Evolutionary conservation across 2,888 invertebrate species (phyloP).

Genomic region (Cephalotes varians): DNA sequence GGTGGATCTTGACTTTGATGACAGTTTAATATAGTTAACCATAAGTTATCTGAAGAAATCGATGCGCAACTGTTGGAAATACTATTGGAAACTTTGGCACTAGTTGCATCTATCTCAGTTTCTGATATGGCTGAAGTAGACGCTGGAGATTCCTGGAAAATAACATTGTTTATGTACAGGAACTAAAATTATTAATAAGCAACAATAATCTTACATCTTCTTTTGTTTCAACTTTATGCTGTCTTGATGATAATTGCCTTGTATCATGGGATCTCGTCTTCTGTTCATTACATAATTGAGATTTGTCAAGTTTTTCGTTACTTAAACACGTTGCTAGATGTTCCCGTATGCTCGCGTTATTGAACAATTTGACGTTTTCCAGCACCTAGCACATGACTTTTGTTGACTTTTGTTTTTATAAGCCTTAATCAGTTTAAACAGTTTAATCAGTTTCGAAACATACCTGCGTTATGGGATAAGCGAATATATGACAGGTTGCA

Average conservation of each 20-base stretch:
- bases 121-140: conserved; percentile 51
- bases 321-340: conserved; percentile 86
- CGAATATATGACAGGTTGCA: conserved; percentile 90
- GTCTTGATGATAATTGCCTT: conserved; percentile 79
- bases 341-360: conserved; percentile 87
- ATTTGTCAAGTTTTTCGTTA: conserved; percentile 68
- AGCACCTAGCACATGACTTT: conserved; percentile 80
- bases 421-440: no score
- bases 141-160: conserved; percentile 54
- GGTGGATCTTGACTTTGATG: conserved; percentile 91
- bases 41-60: conserved; percentile 86
- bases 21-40: conserved; percentile 89
- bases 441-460: background rate
- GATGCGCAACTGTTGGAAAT: conserved; percentile 84
- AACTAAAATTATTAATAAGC: background rate
- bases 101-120: conserved; percentile 44
- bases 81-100: conserved; percentile 82
- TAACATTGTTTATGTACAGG: conserved; percentile 12
- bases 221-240: conserved; percentile 83
- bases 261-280: conserved; percentile 82
- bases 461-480: conserved; percentile 89
- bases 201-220: conserved; percentile 60
- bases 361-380: conserved; percentile 87
- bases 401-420: conserved; percentile 3
- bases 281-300: conserved; percentile 48